These are phyloP conservation scores for Naso thynnoides DNA, from an alignment of 2,797 vertebrate species.

Conservation along the genomic window DNA sequence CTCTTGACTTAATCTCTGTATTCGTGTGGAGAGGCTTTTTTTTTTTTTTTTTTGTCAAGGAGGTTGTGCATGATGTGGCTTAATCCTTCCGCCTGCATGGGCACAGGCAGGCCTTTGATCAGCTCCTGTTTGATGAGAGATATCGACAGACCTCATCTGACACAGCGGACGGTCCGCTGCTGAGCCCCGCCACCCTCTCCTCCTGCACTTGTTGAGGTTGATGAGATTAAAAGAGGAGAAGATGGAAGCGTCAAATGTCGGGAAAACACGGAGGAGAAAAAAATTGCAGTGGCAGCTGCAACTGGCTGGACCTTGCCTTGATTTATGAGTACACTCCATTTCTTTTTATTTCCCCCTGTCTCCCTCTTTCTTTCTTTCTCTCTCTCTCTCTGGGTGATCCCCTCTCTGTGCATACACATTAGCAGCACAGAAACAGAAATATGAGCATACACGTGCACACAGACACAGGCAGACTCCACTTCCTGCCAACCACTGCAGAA, in stretches of 20 bases:
- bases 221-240: conserved; percentile 80
- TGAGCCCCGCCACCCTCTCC: conserved; percentile 7
- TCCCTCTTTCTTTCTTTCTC: not conserved
- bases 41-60: conserved; percentile 67
- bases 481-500: conserved; percentile 48
- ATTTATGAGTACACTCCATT: conserved; percentile 61
- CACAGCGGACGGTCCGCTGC: conserved; percentile 43
- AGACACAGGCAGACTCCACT: conserved; percentile 25
- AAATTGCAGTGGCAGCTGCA: conserved; percentile 31
- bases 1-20: conserved; percentile 83
- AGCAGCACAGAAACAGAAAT: conserved; percentile 40
- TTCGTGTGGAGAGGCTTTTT: conserved; percentile 70
- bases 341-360: conserved; percentile 38
- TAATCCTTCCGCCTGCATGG: conserved; percentile 79
- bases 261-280: conserved; percentile 45
- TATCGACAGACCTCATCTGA: conserved; percentile 82
- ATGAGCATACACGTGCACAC: conserved; percentile 2
- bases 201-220: conserved; percentile 71
- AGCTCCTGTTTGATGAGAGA: conserved; percentile 81
- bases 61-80: conserved; percentile 75
- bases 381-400: conserved; percentile 4
- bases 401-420: conserved; percentile 36
- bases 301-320: conserved; percentile 63
- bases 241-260: conserved; percentile 67
- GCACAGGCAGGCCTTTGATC: conserved; percentile 81